A percentile compares a stretch with the other conserved stretches of the same genome.
Conservation (phyloP, 2,888 invertebrate species). For the Ypsolopha scabrella region DNA sequence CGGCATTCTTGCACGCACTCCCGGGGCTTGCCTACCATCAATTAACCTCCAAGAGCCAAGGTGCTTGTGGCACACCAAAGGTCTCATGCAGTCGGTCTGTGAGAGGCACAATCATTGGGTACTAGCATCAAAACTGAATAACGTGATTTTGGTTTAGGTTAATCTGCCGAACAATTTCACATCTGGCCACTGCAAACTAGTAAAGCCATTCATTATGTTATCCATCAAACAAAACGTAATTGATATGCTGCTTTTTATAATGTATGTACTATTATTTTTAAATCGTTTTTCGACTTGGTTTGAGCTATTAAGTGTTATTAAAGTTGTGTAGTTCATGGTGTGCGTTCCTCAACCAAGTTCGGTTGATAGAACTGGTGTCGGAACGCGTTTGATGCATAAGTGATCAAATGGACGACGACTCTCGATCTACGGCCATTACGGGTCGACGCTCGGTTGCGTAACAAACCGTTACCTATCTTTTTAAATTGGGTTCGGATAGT, state of each 20-base stretch:
- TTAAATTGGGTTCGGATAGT: slow-evolving; percentile 57
- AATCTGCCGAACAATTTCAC: not conserved
- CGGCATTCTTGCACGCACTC: slow-evolving; percentile 57
- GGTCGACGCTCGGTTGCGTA: slow-evolving; percentile 61
- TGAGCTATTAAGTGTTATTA: slow-evolving; percentile 35
- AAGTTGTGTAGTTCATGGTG: slow-evolving; percentile 23
- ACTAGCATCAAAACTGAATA: not conserved
- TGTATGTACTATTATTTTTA: slow-evolving; percentile 6
- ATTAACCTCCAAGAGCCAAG: slow-evolving; percentile 34
- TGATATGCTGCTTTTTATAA: not conserved
- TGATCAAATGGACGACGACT: slow-evolving; percentile 46
- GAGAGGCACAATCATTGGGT: not conserved
- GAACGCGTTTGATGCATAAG: slow-evolving; percentile 60
- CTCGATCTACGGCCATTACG: slow-evolving; percentile 15
- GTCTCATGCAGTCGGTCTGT: slow-evolving; percentile 21
- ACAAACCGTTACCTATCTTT: slow-evolving; percentile 58
- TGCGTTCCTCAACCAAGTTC: slow-evolving; percentile 19
- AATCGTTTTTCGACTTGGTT: slow-evolving; percentile 34
- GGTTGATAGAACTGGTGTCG: slow-evolving; percentile 31
- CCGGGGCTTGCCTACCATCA: slow-evolving; percentile 36
- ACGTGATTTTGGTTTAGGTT: not conserved
- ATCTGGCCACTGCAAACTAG: not conserved
- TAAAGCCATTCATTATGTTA: not conserved
- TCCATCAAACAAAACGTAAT: slow-evolving; percentile 1
- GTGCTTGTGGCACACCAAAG: slow-evolving; percentile 24